Evolutionary conservation across 2,888 invertebrate species (phyloP), one percentile per base, ranked within the genome.

Genomic region (Drosophila fungiperda): DNA sequence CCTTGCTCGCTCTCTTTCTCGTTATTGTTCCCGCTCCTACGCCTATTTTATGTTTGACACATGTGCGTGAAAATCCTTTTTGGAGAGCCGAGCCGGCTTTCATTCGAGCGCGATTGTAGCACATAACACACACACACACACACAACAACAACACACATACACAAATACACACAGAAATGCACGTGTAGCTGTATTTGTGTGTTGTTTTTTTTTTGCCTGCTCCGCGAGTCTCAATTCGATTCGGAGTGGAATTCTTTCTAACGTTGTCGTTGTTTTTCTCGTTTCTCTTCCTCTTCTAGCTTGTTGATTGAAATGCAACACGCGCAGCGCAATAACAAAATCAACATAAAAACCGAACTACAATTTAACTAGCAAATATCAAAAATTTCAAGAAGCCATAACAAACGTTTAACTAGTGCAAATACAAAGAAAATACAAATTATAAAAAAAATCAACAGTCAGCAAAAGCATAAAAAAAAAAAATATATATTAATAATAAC

Each of bases 51-150:
- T 68, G 64, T 61, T 72, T 83, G 59, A 75, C 83, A 88, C 81
- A 81, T 83, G 81, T 86, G 89, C 82, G 87, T 83, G 82, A 81
- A 78, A 78, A 78, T 82, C 82, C 82, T 82, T 78, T 76, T 64
- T 53, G 50, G 15, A 53, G 50, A 67, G 45, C 45, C 23, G 55
- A 61, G 42, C 55, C 68, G 45, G 55, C 62, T 40, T 20, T 40
- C 62, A 63, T 35, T 48, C 54, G 40, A 66, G 48, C 59, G 52
- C 48, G 29, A 40, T 48, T 36, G 29, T 49, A 36, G 15, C 35
- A 45, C 29, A 5, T 6, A 42, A 36, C 50, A 59, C 29, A 29
- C 40, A 60, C 63, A 55, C 35, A 69, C 42, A 60, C 26, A 57
- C 36, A 36, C 7, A 38, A 17, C 17, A 17, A 38, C 54, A 62